phyloP scores from a whole-genome alignment of 2,113 vertebrate species.

The Phylloscopus whistleri region DNA sequence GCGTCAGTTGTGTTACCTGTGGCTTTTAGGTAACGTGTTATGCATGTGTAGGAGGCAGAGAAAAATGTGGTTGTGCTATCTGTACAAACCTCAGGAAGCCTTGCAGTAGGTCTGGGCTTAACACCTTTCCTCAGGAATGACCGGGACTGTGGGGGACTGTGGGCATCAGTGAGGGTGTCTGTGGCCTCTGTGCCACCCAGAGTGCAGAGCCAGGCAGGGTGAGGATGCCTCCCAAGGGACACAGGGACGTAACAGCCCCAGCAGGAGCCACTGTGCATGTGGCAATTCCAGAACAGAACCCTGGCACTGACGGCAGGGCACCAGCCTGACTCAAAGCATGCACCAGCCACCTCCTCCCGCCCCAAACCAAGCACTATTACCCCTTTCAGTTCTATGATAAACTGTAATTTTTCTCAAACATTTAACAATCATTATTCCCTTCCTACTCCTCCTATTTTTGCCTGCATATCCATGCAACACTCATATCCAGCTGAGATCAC shows the following conservation, averaged over 20 bases:
- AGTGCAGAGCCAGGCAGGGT: neutral
- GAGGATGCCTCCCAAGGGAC: neutral
- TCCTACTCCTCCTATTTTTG: neutral
- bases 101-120: neutral
- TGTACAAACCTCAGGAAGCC: neutral
- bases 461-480: rapidly evolving
- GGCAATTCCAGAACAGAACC: neutral
- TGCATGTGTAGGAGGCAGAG: neutral
- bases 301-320: neutral
- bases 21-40: neutral
- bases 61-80: neutral
- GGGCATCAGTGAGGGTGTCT: neutral
- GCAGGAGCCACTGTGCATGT: rapidly evolving
- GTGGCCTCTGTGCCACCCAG: neutral
- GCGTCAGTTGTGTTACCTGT: neutral
- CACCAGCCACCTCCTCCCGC: neutral
- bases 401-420: neutral
- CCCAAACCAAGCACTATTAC: neutral
- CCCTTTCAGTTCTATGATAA: neutral
- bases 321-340: neutral
- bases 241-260: rapidly evolving
- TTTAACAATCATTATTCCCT: neutral
- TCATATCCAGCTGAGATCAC: neutral
- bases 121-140: neutral
- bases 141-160: rapidly evolving